A percentile compares a stretch with the other conserved stretches of the same genome.
These are phyloP conservation scores for Zalophus californianus DNA, from an alignment of 2,797 vertebrate species.

Conservation along the genomic window DNA sequence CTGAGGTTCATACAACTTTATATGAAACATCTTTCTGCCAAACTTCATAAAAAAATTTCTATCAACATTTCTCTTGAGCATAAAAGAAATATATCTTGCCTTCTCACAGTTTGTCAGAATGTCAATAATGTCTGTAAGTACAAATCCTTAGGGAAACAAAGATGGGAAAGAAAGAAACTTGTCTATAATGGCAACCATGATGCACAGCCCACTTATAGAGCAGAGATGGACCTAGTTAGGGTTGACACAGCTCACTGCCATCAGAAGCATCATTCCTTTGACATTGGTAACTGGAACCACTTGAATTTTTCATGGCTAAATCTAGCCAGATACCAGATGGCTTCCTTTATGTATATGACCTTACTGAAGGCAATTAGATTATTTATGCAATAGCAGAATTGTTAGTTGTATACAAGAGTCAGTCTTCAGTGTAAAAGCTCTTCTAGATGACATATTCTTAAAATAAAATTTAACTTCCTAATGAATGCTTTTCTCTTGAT, in stretches of 20 bases:
- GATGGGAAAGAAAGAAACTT: neutral
- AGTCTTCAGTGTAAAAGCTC: slow-evolving; percentile 65
- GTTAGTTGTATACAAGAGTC: slow-evolving; percentile 56
- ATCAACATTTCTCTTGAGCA: slow-evolving; percentile 4
- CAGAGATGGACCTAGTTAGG: neutral
- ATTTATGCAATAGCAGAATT: slow-evolving; percentile 64
- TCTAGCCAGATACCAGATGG: slow-evolving; percentile 13
- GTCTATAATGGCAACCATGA: neutral
- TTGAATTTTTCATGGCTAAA: slow-evolving; percentile 51
- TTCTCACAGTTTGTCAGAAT: neutral
- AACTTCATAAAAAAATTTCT: slow-evolving; percentile 29
- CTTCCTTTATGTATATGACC: slow-evolving; percentile 9
- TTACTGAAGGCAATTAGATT: slow-evolving; percentile 56
- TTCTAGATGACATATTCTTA: slow-evolving; percentile 63
- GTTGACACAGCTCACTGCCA: neutral
- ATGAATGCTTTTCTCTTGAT: slow-evolving; percentile 62
- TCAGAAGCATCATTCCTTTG: neutral
- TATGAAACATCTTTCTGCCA: neutral
- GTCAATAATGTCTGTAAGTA: neutral
- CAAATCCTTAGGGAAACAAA: slow-evolving; percentile 1
- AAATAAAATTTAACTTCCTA: slow-evolving; percentile 53
- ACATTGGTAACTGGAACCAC: neutral
- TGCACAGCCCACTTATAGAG: accelerated
- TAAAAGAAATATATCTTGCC: slow-evolving; percentile 15
- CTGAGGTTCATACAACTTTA: neutral